Percentiles rank a stretch among this genome's conserved stretches.
phyloP scores from a whole-genome alignment of 2,888 invertebrate genomes.

The Leptopterna dolabrata region DNA sequence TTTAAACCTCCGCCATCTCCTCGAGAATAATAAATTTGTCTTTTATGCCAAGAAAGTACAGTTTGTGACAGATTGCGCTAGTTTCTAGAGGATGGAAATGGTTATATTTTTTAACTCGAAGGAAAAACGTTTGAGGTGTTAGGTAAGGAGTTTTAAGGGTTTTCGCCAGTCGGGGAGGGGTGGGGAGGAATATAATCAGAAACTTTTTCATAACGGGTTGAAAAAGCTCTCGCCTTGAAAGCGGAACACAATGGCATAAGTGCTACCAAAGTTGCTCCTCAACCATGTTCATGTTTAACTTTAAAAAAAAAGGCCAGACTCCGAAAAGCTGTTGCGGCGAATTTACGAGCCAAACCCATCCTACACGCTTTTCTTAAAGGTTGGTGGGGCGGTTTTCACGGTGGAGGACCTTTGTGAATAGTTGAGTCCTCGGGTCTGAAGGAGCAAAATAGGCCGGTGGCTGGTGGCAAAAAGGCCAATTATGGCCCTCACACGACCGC shows the following conservation, averaged over 20 bases:
- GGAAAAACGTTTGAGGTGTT: not conserved
- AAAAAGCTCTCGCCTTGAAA: not conserved
- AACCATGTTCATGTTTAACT: constrained; percentile 20
- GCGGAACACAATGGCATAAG: constrained; percentile 25
- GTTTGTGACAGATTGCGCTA: constrained; percentile 46
- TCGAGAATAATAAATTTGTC: constrained; percentile 36
- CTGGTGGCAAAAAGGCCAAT: not conserved
- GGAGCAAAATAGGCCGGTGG: not conserved
- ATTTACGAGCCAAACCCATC: not conserved
- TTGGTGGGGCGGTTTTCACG: not conserved
- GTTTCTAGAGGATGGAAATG: constrained; percentile 5
- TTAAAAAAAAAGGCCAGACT: not conserved
- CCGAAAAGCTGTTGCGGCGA: not conserved
- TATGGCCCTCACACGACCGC: not conserved
- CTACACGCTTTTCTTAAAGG: constrained; percentile 1
- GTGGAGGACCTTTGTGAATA: constrained; percentile 3
- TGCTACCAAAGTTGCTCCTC: not conserved
- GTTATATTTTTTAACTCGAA: not conserved
- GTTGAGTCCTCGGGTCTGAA: not conserved
- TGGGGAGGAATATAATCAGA: not conserved
- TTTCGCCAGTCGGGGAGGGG: not conserved
- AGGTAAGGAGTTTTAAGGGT: not conserved
- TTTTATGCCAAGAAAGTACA: constrained; percentile 22
- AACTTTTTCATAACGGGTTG: constrained; percentile 22
- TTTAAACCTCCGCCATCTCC: not conserved